Base-by-base conservation (phyloP, 2,113 vertebrate species). In the Protobothrops flavoviridis region DNA sequence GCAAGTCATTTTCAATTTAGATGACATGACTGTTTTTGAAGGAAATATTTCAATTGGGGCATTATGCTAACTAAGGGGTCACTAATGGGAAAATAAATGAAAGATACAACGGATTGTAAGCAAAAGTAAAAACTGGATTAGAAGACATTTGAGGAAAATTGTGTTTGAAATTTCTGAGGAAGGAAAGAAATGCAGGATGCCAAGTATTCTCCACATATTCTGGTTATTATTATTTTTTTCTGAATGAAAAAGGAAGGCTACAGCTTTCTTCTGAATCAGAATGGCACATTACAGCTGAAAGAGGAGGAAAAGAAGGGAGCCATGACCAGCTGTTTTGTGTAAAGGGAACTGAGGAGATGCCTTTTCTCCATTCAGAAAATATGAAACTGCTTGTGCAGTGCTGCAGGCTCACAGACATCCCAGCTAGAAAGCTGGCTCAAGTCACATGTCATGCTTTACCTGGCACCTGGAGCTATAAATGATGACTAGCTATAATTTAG, bases 401-500 rank as follows among this genome's bases (percentile, higher is more conserved):
- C 96, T 39, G 17, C 2, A 98, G 98, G 98, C 97, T 99, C 97
- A 97, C 89, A 45, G 97, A 98, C 96, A 98, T 99, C 90, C 98
- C 98, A 0, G 98, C 98, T 8, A 98, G 98, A 95, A 97, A 98
- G 96, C 97, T 98, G 98, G 98, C 98, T 95, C 97, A 93, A 97
- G 98, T 97, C 95, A 98, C 98, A 11, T 69, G 98, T 98, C 0
- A 96, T 98, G 21, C 97, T 98, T 97, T 98, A 97, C 93, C 97
- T 98, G 98, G 98, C 98, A 97, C 98, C 97, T 5, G 98, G 98
- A 93, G 98, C 97, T 95, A 98, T 98, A 0, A 98, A 98, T 96
- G 98, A 98, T 98, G 98, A 99, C 98, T n/a, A 98, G 98, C 96
- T 98, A 98, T 95, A 99, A 98, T 97, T 98, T 98, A 98, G 98